phyloP scores from a whole-genome alignment of 2,113 vertebrate species.

The Empidonax alnorum region DNA sequence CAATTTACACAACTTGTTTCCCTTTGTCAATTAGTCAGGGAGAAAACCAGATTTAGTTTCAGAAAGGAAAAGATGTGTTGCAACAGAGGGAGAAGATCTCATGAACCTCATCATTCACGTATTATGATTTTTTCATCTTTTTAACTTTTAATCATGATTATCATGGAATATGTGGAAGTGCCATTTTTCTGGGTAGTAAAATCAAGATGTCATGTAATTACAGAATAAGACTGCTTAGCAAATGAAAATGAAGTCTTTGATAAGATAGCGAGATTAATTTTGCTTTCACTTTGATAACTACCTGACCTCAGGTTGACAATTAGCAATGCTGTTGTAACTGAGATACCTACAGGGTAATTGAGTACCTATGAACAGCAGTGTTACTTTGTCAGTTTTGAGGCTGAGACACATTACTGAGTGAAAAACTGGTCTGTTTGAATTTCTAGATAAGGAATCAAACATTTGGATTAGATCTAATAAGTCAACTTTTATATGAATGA shows the following conservation, averaged over 20 bases:
- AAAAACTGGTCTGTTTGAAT: not conserved
- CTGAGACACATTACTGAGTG: not conserved
- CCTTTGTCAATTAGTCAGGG: not conserved
- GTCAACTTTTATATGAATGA: not conserved
- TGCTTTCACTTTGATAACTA: not conserved
- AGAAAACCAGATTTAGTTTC: constrained; percentile 13
- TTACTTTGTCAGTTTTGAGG: not conserved
- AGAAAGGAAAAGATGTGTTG: not conserved
- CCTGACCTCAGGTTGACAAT: not conserved
- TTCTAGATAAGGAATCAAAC: not conserved
- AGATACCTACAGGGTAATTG: not conserved
- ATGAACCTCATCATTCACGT: not conserved
- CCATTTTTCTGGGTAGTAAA: not conserved
- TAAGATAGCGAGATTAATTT: not conserved
- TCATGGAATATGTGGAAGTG: not conserved
- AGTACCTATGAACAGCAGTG: not conserved
- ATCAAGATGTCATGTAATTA: not conserved
- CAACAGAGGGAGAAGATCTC: not conserved
- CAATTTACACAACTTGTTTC: not conserved
- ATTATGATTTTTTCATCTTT: not conserved
- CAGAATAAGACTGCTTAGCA: not conserved
- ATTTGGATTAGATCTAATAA: constrained; percentile 1
- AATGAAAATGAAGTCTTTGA: not conserved
- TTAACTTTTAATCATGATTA: not conserved
- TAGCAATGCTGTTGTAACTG: not conserved